Percentiles rank a stretch among this genome's conserved stretches.
Conservation (phyloP, 2,113 vertebrate species). For the Chunga burmeisteri region DNA sequence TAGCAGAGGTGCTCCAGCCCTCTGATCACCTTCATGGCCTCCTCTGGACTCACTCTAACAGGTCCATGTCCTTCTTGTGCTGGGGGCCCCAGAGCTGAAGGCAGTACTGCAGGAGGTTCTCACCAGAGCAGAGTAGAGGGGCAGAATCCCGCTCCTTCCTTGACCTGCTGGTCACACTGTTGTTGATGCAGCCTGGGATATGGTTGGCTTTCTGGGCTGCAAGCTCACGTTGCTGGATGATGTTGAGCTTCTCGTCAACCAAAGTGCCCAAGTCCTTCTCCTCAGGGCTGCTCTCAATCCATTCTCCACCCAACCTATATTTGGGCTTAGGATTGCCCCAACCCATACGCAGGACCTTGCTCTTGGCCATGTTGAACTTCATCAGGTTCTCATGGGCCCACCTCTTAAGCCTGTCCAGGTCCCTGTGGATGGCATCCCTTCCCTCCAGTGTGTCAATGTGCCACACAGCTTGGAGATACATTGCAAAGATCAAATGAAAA, state of each 20-base stretch:
- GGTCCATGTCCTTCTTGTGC: background rate
- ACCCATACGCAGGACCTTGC: no score
- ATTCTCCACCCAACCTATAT: background rate
- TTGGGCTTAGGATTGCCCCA: background rate
- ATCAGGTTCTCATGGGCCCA: fast-evolving
- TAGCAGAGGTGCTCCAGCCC: background rate
- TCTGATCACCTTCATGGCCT: background rate
- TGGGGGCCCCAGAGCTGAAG: background rate
- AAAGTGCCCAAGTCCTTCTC: background rate
- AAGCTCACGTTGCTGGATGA: background rate
- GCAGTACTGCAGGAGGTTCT: background rate
- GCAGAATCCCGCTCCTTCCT: background rate
- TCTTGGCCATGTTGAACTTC: background rate
- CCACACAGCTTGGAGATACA: background rate
- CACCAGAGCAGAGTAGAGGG: background rate
- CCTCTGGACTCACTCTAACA: background rate
- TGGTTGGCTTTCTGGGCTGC: background rate
- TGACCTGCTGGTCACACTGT: no score
- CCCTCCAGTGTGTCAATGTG: background rate
- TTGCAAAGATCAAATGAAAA: background rate
- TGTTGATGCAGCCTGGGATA: background rate
- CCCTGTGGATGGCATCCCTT: background rate
- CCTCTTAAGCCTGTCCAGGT: background rate
- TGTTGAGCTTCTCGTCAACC: background rate
- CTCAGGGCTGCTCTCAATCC: background rate